These are phyloP conservation scores for Hesperophylax magnus DNA, from an alignment of 1,140 invertebrate genomes.

Conservation along the genomic window DNA sequence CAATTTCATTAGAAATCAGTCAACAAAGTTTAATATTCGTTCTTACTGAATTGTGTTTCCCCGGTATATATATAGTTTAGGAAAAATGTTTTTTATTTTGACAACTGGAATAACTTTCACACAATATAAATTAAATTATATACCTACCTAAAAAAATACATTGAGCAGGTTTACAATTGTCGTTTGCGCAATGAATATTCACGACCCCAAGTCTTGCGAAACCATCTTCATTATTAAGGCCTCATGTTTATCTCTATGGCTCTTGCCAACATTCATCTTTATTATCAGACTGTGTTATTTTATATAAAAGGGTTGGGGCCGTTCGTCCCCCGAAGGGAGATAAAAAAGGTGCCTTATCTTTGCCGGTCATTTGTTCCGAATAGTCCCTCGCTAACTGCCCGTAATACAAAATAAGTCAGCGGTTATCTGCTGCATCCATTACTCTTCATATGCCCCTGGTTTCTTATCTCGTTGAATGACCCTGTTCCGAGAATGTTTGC, in stretches of 20 bases:
- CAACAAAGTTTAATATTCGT: too few relatives aligned
- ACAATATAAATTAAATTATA: too few relatives aligned
- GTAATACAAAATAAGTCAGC: slow-evolving; percentile 49
- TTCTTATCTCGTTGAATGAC: neutral
- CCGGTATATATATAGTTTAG: too few relatives aligned
- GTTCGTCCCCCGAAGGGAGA: slow-evolving; percentile 35
- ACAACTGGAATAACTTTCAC: too few relatives aligned
- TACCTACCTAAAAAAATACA: too few relatives aligned
- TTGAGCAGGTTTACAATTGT: too few relatives aligned
- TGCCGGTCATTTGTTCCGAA: slow-evolving; percentile 56
- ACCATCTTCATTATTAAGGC: slow-evolving; percentile 26
- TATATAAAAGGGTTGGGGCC: slow-evolving; percentile 41
- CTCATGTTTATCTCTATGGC: slow-evolving; percentile 24
- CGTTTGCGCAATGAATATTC: too few relatives aligned
- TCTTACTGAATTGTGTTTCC: too few relatives aligned
- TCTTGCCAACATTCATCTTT: slow-evolving; percentile 27
- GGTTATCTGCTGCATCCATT: slow-evolving; percentile 31
- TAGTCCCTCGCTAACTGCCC: slow-evolving; percentile 53
- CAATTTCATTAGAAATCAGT: too few relatives aligned
- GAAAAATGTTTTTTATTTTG: too few relatives aligned
- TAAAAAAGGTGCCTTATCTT: slow-evolving; percentile 58
- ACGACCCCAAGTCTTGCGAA: neutral
- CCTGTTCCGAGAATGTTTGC: neutral
- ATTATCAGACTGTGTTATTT: slow-evolving; percentile 31
- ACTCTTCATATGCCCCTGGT: slow-evolving; percentile 2